Conservation (phyloP, 2,113 vertebrate species). For the Rhombomys opimus region DNA sequence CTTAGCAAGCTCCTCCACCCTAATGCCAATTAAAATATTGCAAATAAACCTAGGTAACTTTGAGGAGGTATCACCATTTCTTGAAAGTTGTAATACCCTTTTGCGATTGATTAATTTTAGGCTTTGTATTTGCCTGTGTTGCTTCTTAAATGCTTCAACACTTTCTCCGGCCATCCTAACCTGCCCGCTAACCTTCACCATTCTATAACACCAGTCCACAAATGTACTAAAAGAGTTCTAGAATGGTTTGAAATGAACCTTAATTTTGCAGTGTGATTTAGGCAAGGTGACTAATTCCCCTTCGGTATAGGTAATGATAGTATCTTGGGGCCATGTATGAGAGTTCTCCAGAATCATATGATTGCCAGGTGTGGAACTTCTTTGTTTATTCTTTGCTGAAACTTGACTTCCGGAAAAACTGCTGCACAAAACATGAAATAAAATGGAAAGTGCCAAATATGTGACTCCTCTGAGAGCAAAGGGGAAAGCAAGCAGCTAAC, state of each 20-base stretch:
- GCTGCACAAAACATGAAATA: not conserved
- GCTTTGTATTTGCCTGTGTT: slow-evolving; percentile 19
- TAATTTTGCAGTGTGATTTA: not conserved
- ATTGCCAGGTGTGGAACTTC: not conserved
- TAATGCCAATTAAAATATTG: slow-evolving; percentile 51
- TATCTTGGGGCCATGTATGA: not conserved
- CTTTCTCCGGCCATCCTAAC: not conserved
- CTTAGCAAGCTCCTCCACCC: slow-evolving; percentile 17
- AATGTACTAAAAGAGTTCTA: not conserved
- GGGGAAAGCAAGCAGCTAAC: not conserved
- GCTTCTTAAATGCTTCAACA: slow-evolving; percentile 22
- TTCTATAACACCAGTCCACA: not conserved
- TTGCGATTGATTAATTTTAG: slow-evolving; percentile 28
- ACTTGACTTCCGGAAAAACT: slow-evolving; percentile 19
- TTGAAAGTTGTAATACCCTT: slow-evolving; percentile 4
- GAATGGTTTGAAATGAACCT: not conserved
- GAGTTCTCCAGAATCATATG: not conserved
- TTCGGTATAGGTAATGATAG: not conserved
- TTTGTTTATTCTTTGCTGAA: slow-evolving; percentile 48
- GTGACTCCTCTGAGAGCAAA: not conserved
- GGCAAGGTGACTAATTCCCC: not conserved
- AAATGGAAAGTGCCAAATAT: not conserved
- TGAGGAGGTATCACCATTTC: not conserved
- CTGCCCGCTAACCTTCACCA: not conserved
- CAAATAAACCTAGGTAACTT: slow-evolving; percentile 56